These are phyloP conservation scores for Mirza zaza DNA, from an alignment of 2,113 vertebrate species.

Conservation along the genomic window DNA sequence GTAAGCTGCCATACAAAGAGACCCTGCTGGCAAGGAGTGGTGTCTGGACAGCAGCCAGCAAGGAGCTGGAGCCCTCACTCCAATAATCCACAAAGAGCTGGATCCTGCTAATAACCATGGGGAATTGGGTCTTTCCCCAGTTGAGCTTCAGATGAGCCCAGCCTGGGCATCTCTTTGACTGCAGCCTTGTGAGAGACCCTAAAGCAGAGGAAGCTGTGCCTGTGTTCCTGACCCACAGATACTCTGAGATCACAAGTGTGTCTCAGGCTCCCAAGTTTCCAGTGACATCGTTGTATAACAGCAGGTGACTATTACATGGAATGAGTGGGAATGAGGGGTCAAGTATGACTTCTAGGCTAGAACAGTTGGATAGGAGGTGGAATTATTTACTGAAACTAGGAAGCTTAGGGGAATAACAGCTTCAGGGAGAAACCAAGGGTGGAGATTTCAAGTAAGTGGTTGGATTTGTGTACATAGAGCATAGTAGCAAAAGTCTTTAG, in stretches of 20 bases:
- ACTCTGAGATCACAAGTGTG: background rate
- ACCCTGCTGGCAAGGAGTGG: background rate
- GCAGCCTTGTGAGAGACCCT: background rate
- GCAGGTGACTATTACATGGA: too few relatives aligned
- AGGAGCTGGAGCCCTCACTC: background rate
- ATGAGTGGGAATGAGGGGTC: too few relatives aligned
- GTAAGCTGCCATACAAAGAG: background rate
- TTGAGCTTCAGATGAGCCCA: background rate
- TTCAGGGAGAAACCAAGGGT: background rate
- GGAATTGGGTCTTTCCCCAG: background rate
- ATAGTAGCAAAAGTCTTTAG: background rate
- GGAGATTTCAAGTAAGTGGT: background rate
- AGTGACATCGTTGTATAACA: background rate
- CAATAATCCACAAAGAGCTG: background rate
- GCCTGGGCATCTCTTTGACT: background rate
- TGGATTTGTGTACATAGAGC: accelerated
- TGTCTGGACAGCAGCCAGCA: background rate
- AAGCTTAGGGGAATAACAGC: background rate
- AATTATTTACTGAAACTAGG: background rate
- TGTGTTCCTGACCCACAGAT: background rate
- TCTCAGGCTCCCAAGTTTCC: background rate
- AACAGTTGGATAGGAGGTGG: background rate
- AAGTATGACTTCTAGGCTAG: background rate
- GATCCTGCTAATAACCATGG: background rate
- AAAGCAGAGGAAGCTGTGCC: background rate